Evolutionary conservation across 2,888 invertebrate genomes (phyloP), one percentile per base, ranked within the genome.

Genomic region (Xestoiulus laeticollis): DNA sequence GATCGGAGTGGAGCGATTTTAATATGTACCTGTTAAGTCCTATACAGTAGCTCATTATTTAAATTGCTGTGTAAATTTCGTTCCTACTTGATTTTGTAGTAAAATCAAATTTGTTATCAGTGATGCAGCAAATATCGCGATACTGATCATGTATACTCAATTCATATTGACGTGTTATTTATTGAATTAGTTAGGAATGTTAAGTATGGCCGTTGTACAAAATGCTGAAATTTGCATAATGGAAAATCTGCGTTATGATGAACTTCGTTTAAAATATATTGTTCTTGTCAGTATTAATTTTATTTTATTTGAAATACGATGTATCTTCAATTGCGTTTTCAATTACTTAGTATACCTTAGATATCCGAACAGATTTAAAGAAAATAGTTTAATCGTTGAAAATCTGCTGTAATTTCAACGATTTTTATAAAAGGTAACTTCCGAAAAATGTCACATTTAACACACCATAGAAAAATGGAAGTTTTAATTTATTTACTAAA

Each of bases 151-250:
- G 68, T 68, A 68, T 68, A 68, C 68, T 68, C 68, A 68, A 68
- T 68, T 68, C 68, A 68, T 68, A 68, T 68, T 68, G 68, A 68
- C 68, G 68, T 68, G 68, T 68, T 68, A 68, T 68, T 68, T 68
- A 68, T 68, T 68, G 68, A 68, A 68, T 68, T 68, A 68, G 68
- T 68, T 68, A 68, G 68, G 68, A 68, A 26, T 68, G 68, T 68
- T 68, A 68, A 68, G 68, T 68, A 68, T 68, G 68, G 68, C 68
- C 68, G 68, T 68, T 68, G 68, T 68, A 68, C 68, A 68, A 68
- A 68, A 8, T 68, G 68, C 22, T 68, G 68, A 68, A 68, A 68
- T 26, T 68, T 68, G 19, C 68, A 19, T 68, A 68, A 68, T 68
- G 22, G 68, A 26, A 26, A 68, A 68, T 68, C 26, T 22, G 68